Percentiles rank a stretch among this genome's conserved stretches.
phyloP scores from a whole-genome alignment of 2,888 invertebrate species.

The Synergus itoensis region DNA sequence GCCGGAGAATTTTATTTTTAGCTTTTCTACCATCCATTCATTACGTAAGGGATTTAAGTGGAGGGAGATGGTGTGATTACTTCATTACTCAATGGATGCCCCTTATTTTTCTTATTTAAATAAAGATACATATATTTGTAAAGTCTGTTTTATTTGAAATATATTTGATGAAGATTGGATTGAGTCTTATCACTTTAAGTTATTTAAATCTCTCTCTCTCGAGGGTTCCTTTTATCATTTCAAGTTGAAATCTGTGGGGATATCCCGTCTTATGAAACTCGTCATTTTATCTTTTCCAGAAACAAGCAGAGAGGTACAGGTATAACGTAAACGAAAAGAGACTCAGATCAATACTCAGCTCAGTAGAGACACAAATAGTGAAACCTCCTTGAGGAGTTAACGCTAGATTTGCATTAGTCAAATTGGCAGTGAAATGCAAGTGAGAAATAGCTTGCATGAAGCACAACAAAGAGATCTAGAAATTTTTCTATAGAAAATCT shows the following conservation, averaged over 20 bases:
- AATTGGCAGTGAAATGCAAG: conserved; percentile 29
- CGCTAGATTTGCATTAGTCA: conserved; percentile 28
- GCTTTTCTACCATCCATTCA: background rate
- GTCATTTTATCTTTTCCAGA: conserved; percentile 33
- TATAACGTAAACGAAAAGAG: conserved; percentile 37
- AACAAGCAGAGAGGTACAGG: conserved; percentile 27
- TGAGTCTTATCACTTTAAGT: conserved; percentile 2
- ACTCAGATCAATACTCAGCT: conserved; percentile 36
- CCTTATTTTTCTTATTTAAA: background rate
- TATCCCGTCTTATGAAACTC: conserved; percentile 4
- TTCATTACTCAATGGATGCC: background rate
- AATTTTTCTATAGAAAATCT: background rate
- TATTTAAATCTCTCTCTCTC: background rate
- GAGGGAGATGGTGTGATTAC: background rate
- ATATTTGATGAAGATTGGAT: background rate
- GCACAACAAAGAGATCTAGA: background rate
- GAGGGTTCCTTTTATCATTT: conserved; percentile 20
- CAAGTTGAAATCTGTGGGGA: conserved; percentile 22
- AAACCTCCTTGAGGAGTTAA: conserved; percentile 23
- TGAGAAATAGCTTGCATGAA: conserved; percentile 11
- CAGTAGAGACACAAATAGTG: conserved; percentile 22
- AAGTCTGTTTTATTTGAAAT: background rate
- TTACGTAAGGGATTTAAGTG: background rate
- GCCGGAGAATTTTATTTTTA: background rate
- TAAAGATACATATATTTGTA: background rate